phyloP scores from a whole-genome alignment of 92 coral and sea anemone genomes.

The Porites lobata region DNA sequence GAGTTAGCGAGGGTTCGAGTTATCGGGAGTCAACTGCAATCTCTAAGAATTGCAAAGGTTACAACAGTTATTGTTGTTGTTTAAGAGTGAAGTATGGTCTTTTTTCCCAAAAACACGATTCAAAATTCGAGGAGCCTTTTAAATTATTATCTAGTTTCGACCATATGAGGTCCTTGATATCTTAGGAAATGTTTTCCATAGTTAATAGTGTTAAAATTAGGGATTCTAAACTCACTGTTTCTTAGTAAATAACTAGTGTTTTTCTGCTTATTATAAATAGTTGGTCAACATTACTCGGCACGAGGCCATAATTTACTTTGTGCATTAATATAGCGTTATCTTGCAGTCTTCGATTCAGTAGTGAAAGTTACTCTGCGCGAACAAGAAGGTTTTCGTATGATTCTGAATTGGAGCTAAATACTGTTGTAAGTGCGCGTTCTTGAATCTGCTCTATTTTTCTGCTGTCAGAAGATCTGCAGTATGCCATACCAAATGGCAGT shows the following conservation, averaged over 20 bases:
- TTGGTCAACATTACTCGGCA: background rate
- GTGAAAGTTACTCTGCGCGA: background rate
- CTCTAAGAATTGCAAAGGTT: too few relatives aligned
- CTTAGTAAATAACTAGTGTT: constrained; percentile 5
- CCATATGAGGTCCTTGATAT: constrained; percentile 8
- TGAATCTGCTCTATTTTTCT: background rate
- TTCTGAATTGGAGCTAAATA: constrained; percentile 5
- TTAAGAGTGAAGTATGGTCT: background rate
- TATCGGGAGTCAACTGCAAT: too few relatives aligned
- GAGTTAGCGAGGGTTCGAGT: too few relatives aligned
- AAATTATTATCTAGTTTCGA: constrained; percentile 5
- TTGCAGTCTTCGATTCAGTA: too few relatives aligned
- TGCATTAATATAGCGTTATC: too few relatives aligned
- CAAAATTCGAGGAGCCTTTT: background rate
- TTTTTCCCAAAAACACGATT: constrained; percentile 1
- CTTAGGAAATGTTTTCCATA: background rate
- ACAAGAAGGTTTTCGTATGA: constrained; percentile 5
- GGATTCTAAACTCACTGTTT: background rate
- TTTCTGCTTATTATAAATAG: constrained; percentile 4
- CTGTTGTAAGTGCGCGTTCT: constrained; percentile 7
- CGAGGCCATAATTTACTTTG: background rate
- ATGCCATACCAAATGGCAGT: too few relatives aligned
- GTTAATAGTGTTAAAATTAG: background rate
- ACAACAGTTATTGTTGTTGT: background rate
- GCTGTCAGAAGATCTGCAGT: too few relatives aligned